A percentile compares a stretch with the other conserved stretches of the same genome.
Conservation (phyloP, 92 coral and sea anemone genomes). For the Blastomussa wellsi region DNA sequence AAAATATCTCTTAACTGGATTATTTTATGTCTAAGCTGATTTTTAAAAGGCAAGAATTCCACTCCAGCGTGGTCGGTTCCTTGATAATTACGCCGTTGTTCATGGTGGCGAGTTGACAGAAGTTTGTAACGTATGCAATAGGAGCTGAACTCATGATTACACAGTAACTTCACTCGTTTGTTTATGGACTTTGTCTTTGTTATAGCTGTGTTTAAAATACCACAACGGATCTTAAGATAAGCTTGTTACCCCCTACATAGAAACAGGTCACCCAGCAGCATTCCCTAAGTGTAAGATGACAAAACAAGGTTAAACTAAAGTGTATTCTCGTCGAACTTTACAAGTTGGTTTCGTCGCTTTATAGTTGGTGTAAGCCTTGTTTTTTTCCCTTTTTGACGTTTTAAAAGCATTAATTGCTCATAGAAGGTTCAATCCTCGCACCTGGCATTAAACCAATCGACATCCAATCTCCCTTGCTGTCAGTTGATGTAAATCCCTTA, state of each 20-base stretch:
- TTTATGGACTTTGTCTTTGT: not conserved
- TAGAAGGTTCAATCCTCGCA: no score
- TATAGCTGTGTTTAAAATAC: slow-evolving; percentile 25
- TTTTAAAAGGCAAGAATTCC: slow-evolving; percentile 21
- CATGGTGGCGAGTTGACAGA: not conserved
- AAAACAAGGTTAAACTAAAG: not conserved
- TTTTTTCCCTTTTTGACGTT: not conserved
- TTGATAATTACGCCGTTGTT: not conserved
- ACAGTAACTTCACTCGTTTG: slow-evolving; percentile 10
- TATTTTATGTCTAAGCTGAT: slow-evolving; percentile 14
- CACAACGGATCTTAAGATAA: slow-evolving; percentile 32
- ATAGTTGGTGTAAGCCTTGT: not conserved
- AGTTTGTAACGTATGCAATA: not conserved
- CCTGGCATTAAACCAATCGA: not conserved
- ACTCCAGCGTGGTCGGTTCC: not conserved
- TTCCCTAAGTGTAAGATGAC: not conserved
- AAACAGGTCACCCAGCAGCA: slow-evolving; percentile 1
- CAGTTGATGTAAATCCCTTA: slow-evolving; percentile 13
- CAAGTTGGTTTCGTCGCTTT: not conserved
- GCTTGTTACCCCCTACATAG: slow-evolving; percentile 34
- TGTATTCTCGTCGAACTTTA: not conserved
- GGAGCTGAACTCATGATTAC: not conserved
- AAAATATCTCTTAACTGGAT: slow-evolving; percentile 3
- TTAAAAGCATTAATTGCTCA: not conserved
- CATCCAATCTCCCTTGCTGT: not conserved